Evolutionary conservation across 2,113 vertebrate genomes (phyloP).

Genomic region (Phyllostomus discolor): DNA sequence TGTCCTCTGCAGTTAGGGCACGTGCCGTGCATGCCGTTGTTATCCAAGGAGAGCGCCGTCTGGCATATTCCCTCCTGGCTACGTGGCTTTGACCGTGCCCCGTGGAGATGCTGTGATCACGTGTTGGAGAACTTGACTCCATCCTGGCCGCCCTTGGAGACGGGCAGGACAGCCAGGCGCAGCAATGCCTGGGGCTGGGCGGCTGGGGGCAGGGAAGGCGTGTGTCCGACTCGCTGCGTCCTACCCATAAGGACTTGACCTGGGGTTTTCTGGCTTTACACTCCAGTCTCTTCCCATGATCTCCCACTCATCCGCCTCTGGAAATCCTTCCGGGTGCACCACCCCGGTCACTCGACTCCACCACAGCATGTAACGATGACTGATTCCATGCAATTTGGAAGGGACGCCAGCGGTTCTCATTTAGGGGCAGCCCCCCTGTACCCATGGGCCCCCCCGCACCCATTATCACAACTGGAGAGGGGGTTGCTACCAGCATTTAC

Average conservation of each 20-base stretch:
- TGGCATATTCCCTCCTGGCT: background rate
- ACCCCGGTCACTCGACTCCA: background rate
- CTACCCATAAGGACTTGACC: background rate
- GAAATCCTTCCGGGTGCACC: background rate
- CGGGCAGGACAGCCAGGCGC: too few relatives aligned
- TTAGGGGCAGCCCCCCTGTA: background rate
- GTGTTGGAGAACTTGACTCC: background rate
- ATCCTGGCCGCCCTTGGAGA: background rate
- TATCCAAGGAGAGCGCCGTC: background rate
- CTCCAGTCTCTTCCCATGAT: background rate
- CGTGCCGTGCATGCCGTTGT: background rate
- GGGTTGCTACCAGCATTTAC: background rate
- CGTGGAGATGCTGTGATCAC: background rate
- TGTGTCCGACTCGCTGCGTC: background rate
- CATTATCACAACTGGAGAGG: background rate
- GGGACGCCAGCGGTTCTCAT: background rate
- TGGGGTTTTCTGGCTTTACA: background rate
- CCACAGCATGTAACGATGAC: background rate
- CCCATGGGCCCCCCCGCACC: too few relatives aligned
- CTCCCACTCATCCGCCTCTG: background rate
- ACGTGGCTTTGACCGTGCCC: background rate
- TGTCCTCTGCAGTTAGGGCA: background rate
- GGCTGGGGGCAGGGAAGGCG: background rate
- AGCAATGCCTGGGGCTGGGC: background rate
- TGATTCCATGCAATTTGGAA: background rate